phyloP scores from a whole-genome alignment of 2,113 vertebrate genomes.

The Diglossa brunneiventris region DNA sequence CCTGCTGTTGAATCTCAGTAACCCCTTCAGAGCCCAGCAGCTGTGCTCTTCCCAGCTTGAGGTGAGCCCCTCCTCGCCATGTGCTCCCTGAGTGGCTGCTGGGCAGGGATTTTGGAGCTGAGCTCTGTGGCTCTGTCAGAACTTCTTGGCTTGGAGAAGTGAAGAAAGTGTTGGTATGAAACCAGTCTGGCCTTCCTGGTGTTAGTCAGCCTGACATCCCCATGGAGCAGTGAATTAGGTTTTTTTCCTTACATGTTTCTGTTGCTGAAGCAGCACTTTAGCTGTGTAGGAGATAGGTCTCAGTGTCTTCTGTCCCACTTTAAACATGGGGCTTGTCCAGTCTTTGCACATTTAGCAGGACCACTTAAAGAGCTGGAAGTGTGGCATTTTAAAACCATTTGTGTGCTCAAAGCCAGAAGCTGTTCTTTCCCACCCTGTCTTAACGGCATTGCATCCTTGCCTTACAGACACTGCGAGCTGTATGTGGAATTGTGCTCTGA shows the following conservation, averaged over 20 bases:
- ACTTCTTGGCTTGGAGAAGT: not conserved
- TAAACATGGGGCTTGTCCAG: not conserved
- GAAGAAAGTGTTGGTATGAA: not conserved
- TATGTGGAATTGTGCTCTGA: fast-evolving
- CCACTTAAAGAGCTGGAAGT: not conserved
- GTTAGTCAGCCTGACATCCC: not conserved
- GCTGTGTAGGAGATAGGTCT: not conserved
- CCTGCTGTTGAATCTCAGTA: conserved; percentile 25
- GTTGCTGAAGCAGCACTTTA: not conserved
- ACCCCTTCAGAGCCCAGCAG: conserved; percentile 16
- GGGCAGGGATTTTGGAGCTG: not conserved
- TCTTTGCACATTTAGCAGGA: not conserved
- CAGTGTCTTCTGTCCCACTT: not conserved
- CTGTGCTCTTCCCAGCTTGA: not conserved
- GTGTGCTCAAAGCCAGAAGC: not conserved
- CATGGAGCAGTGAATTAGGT: not conserved
- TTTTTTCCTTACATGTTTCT: not conserved
- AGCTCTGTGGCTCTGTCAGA: not conserved
- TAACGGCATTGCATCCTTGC: not conserved
- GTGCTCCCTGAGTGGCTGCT: not conserved
- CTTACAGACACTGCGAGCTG: fast-evolving
- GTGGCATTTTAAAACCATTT: fast-evolving
- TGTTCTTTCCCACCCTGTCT: not conserved
- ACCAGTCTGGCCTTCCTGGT: not conserved
- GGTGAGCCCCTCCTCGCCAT: fast-evolving